Evolutionary conservation across 2,888 invertebrate species (phyloP), one percentile per base, ranked within the genome.

Genomic region (Limulus polyphemus): DNA sequence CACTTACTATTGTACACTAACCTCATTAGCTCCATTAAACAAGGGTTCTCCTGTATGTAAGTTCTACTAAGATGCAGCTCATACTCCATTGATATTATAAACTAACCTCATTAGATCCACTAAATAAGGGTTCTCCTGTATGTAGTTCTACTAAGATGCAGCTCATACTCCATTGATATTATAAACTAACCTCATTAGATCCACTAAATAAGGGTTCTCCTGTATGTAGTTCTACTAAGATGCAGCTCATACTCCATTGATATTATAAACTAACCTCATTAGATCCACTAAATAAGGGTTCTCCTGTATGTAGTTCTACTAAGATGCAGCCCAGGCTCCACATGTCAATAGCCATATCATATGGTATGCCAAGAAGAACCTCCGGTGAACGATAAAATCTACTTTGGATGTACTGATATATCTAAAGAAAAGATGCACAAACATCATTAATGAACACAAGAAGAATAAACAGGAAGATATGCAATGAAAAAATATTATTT

Each of bases 361-460:
- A 99, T 55, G 97, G 94, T 72, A 99, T 92, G 69, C 98, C 99
- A 71, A 99, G 83, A 69, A 99, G 81, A 67, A 99, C 98, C 81
- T 99, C 99, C 48, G 99, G 99, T 70, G 98, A 98, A 72, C 97
- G 86, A 81, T 95, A 95, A 81, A 95, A 95, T 79, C 98, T 84
- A 74, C 97, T 97, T 81, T 99, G 99, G 77, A 99, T 99, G 82
- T 99, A 99, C 80, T 99, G 98, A 83, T 99, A 99, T 83, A 97
- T 94, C 88, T 92, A 80, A 17, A 81, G 82, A 56, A 56, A 63
- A 32, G 7, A 32, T 32, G 32, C 32, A 32, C 32, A 32, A 3
- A 32, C 7, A 32, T 32, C 7, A 32, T 32, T 32, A 32, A 32
- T 32, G 32, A 32, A 32, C 5, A 32, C 7, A 32, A 5, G 32